Evolutionary conservation across 2,888 invertebrate species (phyloP).

Genomic region (Heliconius erato): DNA sequence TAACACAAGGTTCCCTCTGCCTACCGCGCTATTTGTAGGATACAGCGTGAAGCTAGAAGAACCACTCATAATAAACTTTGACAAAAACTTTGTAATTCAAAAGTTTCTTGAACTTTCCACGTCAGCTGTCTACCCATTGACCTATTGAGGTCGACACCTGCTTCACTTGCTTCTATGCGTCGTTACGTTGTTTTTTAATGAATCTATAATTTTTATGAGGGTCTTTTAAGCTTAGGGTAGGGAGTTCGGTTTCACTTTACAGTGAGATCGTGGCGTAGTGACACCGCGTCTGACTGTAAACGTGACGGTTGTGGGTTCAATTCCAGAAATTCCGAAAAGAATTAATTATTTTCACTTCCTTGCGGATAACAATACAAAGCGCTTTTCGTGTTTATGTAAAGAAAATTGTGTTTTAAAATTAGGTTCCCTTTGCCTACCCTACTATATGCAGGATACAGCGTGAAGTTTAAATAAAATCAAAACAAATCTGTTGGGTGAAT

Average conservation of each 20-base stretch:
- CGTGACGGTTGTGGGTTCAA: neutral
- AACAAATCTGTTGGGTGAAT: too few species aligned
- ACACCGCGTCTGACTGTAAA: too few species aligned
- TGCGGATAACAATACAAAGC: too few species aligned
- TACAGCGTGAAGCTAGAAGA: neutral
- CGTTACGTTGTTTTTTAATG: neutral
- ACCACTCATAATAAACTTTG: neutral
- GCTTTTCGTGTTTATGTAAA: too few species aligned
- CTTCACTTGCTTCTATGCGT: conserved; percentile 1
- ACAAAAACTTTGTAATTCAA: conserved; percentile 8
- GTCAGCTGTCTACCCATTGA: conserved; percentile 33
- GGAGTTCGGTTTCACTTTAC: neutral
- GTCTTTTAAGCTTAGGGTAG: neutral
- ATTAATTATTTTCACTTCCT: neutral
- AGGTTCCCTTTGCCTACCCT: too few species aligned
- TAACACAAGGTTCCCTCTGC: neutral
- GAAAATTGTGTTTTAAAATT: too few species aligned
- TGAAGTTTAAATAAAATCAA: too few species aligned
- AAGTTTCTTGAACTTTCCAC: neutral
- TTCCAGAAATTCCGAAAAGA: neutral
- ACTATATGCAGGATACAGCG: too few species aligned
- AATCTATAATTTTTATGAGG: conserved; percentile 7
- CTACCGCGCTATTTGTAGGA: neutral
- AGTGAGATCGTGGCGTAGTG: neutral
- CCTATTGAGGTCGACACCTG: conserved; percentile 30